phyloP scores from a whole-genome alignment of 2,888 invertebrate species.

The Dexiosoma caninum region DNA sequence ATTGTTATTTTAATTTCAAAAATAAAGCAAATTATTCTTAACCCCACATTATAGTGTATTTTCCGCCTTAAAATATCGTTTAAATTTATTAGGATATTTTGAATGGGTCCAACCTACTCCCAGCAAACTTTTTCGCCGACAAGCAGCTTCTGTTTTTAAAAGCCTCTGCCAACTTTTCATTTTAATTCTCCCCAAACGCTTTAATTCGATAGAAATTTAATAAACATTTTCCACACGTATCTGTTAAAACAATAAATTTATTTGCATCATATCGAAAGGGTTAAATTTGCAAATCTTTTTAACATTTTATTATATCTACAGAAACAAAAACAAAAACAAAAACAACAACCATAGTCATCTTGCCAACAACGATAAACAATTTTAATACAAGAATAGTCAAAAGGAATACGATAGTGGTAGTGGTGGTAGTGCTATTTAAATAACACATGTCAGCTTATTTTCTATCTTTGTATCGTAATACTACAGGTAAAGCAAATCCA shows the following conservation, averaged over 20 bases:
- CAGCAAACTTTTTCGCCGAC: too few relatives aligned
- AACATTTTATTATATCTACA: slow-evolving; percentile 8
- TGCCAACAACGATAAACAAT: slow-evolving; percentile 10
- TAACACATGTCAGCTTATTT: slow-evolving; percentile 56
- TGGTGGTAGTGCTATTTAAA: slow-evolving; percentile 38
- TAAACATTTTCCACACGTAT: not conserved
- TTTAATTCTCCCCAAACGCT: not conserved
- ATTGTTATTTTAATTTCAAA: too few relatives aligned
- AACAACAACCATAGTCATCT: not conserved
- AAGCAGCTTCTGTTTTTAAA: too few relatives aligned
- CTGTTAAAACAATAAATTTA: slow-evolving; percentile 17
- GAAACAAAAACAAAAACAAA: not conserved
- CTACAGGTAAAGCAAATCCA: slow-evolving; percentile 35
- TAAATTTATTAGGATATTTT: too few relatives aligned
- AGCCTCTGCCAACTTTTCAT: too few relatives aligned
- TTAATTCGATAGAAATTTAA: not conserved
- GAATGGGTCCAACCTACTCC: too few relatives aligned
- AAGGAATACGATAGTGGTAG: not conserved
- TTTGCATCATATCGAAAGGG: slow-evolving; percentile 37
- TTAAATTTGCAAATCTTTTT: slow-evolving; percentile 22
- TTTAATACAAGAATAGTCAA: not conserved
- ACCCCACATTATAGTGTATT: too few relatives aligned
- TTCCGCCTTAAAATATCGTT: too few relatives aligned
- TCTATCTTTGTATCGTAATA: slow-evolving; percentile 12
- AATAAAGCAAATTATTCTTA: too few relatives aligned